phyloP scores from a whole-genome alignment of 2,888 invertebrate species.

The Brachypterus glaber region DNA sequence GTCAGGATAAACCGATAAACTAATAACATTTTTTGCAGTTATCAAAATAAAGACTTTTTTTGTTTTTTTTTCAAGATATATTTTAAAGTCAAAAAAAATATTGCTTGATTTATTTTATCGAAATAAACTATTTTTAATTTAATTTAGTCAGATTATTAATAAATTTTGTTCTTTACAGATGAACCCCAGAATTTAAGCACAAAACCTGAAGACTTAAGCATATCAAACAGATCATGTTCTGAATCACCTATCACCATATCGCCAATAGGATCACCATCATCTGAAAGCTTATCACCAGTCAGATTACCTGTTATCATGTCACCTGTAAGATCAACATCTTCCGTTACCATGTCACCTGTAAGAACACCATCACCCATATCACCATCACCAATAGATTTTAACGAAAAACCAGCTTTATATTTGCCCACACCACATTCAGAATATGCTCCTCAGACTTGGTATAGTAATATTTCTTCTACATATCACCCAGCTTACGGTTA shows the following conservation, averaged over 20 bases:
- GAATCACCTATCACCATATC: conserved; percentile 28
- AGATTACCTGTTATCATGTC: too few relatives aligned
- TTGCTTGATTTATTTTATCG: conserved; percentile 24
- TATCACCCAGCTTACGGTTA: background rate
- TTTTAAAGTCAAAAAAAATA: background rate
- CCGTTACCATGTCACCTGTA: conserved; percentile 26
- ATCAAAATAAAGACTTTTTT: too few relatives aligned
- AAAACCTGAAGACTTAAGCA: conserved; percentile 69
- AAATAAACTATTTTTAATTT: background rate
- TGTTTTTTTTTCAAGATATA: too few relatives aligned
- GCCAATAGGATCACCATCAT: conserved; percentile 35
- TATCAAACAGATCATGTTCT: conserved; percentile 43
- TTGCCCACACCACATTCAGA: conserved; percentile 35
- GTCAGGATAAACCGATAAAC: too few relatives aligned
- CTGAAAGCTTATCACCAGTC: conserved; percentile 32
- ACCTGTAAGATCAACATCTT: conserved; percentile 18
- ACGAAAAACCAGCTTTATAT: conserved; percentile 12
- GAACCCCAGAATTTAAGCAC: conserved; percentile 81
- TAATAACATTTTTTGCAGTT: too few relatives aligned
- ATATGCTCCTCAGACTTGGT: background rate
- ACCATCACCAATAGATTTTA: conserved; percentile 20
- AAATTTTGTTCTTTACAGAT: conserved; percentile 40
- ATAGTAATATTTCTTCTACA: background rate
- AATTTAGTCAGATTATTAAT: too few relatives aligned
- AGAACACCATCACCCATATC: conserved; percentile 16